phyloP scores from a whole-genome alignment of 1,140 invertebrate species.

The Ceratitis capitata region DNA sequence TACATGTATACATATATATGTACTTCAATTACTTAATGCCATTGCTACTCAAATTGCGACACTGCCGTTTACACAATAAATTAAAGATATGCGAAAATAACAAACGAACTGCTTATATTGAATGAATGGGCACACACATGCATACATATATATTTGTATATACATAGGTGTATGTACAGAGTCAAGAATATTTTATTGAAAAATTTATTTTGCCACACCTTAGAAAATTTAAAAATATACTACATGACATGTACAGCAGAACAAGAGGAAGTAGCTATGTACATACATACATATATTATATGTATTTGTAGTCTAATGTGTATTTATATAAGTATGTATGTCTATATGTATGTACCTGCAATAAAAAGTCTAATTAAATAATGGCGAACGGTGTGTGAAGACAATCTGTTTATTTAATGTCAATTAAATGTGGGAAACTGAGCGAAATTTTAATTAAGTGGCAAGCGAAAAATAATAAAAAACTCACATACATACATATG shows the following conservation, averaged over 20 bases:
- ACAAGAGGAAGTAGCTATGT: no score
- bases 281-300: no score
- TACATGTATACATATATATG: no score
- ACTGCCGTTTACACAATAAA: neutral
- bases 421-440: neutral
- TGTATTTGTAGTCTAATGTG: no score
- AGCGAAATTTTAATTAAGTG: neutral
- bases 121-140: neutral
- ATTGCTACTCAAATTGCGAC: constrained; percentile 10
- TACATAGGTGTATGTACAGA: neutral
- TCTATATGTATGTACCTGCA: neutral
- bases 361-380: neutral
- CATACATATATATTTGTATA: neutral
- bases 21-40: constrained; percentile 12
- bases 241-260: no score
- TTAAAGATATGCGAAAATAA: neutral
- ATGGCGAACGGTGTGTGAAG: constrained; percentile 8
- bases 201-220: neutral
- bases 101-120: neutral
- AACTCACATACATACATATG: neutral
- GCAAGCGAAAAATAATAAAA: neutral
- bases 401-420: constrained; percentile 8
- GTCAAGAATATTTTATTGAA: neutral
- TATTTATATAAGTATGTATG: no score
- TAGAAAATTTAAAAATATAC: neutral